These are phyloP conservation scores for Riparia riparia DNA, from an alignment of 2,113 vertebrate genomes.

Conservation along the genomic window DNA sequence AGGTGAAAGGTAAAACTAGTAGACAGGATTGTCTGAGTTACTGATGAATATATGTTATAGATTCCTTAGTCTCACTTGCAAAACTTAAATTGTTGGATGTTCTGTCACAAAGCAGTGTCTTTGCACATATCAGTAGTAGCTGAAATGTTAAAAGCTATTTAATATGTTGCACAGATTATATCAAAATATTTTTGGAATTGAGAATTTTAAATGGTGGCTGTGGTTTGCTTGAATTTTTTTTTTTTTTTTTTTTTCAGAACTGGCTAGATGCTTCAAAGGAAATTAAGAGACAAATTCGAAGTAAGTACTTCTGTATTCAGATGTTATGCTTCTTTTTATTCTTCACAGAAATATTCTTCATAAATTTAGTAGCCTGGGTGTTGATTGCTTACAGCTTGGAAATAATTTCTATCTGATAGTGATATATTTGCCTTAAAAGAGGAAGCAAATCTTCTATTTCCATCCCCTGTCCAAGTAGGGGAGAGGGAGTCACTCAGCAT, in stretches of 20 bases:
- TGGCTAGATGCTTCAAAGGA: slow-evolving; percentile 85
- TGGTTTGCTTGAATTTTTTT: background rate
- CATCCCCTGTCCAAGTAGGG: background rate
- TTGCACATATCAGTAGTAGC: background rate
- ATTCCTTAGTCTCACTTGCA: background rate
- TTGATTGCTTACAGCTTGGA: background rate
- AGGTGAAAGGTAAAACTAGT: background rate
- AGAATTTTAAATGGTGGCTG: background rate
- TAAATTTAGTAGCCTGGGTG: background rate
- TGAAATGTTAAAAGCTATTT: background rate
- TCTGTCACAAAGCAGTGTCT: background rate
- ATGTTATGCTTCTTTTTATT: background rate
- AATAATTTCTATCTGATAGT: background rate
- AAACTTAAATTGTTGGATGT: background rate
- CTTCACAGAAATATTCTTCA: background rate
- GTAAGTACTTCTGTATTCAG: slow-evolving; percentile 75
- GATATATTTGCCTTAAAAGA: background rate
- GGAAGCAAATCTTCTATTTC: background rate
- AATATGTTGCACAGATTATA: background rate
- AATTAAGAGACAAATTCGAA: slow-evolving; percentile 84
- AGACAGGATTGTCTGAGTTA: background rate
- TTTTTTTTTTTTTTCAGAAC: slow-evolving; percentile 62
- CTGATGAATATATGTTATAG: background rate
- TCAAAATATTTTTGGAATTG: background rate
- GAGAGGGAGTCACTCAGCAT: background rate